Percentiles rank a stretch among this genome's conserved stretches.
Conservation (phyloP, 92 coral and sea anemone species). For the Paramuricea clavata region DNA sequence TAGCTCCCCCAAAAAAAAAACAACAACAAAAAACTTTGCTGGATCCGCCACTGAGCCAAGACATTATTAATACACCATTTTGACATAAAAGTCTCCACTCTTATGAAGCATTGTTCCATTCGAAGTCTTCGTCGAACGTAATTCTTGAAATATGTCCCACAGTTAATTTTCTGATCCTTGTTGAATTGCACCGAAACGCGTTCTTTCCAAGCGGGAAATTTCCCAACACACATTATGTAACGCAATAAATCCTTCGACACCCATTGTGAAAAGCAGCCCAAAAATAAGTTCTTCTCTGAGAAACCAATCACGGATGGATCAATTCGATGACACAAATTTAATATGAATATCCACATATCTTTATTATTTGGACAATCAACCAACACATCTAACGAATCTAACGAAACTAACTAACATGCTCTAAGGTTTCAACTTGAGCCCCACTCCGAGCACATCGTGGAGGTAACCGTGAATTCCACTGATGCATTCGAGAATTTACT, state of each 20-base stretch:
- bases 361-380: neutral
- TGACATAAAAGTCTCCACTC: too few relatives aligned
- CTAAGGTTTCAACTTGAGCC: neutral
- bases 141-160: too few relatives aligned
- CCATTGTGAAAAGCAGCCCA: too few relatives aligned
- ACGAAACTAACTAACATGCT: too few relatives aligned
- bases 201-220: neutral
- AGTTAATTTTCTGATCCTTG: too few relatives aligned
- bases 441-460: neutral
- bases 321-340: neutral
- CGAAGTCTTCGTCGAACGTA: too few relatives aligned
- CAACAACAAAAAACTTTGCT: too few relatives aligned
- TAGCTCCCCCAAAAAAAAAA: too few relatives aligned
- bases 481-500: neutral
- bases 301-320: neutral
- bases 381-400: too few relatives aligned
- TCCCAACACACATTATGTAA: neutral
- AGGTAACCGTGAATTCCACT: conserved; percentile 2
- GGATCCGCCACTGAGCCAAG: too few relatives aligned
- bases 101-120: too few relatives aligned
- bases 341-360: neutral
- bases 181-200: neutral
- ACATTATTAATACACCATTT: too few relatives aligned
- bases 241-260: neutral
- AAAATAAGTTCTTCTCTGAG: neutral